Evolutionary conservation across 1,140 invertebrate genomes (phyloP).

Genomic region (Ceratosolen fusciceps): DNA sequence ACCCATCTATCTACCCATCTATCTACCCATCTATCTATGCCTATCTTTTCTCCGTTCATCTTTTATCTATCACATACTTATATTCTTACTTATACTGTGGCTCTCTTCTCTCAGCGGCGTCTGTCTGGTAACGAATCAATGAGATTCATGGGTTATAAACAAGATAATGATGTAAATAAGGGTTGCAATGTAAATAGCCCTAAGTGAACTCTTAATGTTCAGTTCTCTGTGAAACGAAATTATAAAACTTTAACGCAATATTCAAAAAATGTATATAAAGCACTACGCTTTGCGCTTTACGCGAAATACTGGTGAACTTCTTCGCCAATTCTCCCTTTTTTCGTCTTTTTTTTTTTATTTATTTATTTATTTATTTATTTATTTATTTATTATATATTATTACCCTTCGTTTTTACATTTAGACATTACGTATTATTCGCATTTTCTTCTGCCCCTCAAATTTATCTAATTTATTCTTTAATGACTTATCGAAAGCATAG

Average conservation of each 20-base stretch:
- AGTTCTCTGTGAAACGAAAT: constrained; percentile 23
- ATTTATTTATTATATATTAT: too few relatives aligned
- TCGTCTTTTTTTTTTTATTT: too few relatives aligned
- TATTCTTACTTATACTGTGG: not conserved
- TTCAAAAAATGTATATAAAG: constrained; percentile 37
- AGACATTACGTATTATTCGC: constrained; percentile 4
- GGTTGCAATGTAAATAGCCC: too few relatives aligned
- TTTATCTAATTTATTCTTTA: constrained; percentile 1
- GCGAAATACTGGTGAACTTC: constrained; percentile 22
- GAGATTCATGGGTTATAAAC: not conserved
- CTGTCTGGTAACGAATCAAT: not conserved
- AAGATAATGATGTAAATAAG: not conserved
- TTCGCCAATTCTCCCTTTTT: not conserved
- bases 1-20: too few relatives aligned
- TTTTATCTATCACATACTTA: constrained; percentile 4
- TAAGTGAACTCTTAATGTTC: constrained; percentile 20
- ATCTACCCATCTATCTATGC: constrained; percentile 29
- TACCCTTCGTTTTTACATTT: constrained; percentile 26
- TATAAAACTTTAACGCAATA: constrained; percentile 25
- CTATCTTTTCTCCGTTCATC: constrained; percentile 13
- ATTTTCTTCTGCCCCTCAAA: too few relatives aligned
- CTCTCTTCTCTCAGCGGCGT: not conserved
- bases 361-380: too few relatives aligned
- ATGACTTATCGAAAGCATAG: constrained; percentile 11
- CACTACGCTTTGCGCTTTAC: constrained; percentile 40